phyloP scores from a whole-genome alignment of 2,888 invertebrate genomes.

The Diplolepis rosae region DNA sequence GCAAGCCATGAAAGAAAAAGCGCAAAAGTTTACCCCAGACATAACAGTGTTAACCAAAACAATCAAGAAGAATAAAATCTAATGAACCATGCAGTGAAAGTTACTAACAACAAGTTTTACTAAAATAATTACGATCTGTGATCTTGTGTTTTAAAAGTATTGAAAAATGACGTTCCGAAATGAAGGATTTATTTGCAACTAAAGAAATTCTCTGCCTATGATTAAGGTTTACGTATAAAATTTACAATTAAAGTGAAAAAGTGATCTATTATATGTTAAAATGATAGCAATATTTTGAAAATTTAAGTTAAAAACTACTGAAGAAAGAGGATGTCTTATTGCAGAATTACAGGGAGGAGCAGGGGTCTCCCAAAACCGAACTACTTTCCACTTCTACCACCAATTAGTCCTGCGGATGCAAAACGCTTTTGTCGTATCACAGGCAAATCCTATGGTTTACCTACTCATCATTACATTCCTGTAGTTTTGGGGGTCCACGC shows the following conservation, averaged over 20 bases:
- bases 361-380: constrained; percentile 87
- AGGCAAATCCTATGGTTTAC: constrained; percentile 84
- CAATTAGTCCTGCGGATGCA: constrained; percentile 89
- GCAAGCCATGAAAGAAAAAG: background rate
- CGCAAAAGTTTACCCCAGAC: background rate
- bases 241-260: background rate
- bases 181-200: background rate
- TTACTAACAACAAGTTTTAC: background rate
- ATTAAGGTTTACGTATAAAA: background rate
- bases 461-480: constrained; percentile 87
- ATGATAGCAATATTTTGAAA: background rate
- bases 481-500: constrained; percentile 78
- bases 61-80: background rate
- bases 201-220: background rate
- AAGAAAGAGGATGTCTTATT: constrained; percentile 79
- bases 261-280: background rate
- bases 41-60: background rate
- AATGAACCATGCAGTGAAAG: background rate
- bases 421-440: constrained; percentile 86
- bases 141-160: constrained; percentile 24
- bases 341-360: constrained; percentile 87
- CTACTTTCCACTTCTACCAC: constrained; percentile 87
- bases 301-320: background rate
- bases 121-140: constrained; percentile 23
- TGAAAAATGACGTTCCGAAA: constrained; percentile 22